A percentile compares a stretch with the other conserved stretches of the same genome.
Conservation (phyloP, 1,140 invertebrate genomes). For the Drosophila santomea region DNA sequence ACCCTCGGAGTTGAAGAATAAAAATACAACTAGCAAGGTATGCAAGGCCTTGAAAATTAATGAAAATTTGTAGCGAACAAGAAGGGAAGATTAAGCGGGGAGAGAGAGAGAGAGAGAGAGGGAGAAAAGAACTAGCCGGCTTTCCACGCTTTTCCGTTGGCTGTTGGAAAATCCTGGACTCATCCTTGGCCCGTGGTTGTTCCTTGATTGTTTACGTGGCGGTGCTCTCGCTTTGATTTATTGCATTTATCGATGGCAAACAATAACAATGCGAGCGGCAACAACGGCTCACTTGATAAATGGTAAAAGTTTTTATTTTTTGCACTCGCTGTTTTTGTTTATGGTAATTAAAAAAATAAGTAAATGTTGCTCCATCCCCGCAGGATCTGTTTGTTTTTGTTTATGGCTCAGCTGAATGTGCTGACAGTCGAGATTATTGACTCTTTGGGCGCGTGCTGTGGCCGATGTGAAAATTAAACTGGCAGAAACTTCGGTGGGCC, state of each 20-base stretch:
- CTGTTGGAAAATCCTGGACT: conserved; percentile 6
- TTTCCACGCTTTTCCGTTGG: neutral
- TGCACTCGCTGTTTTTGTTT: conserved; percentile 45
- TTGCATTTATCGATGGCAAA: conserved; percentile 59
- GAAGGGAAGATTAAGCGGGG: conserved; percentile 1
- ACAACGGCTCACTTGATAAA: conserved; percentile 60
- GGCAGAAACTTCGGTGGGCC: conserved; percentile 4
- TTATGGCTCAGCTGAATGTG: conserved; percentile 49
- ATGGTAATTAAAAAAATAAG: conserved; percentile 75
- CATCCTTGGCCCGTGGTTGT: conserved; percentile 33
- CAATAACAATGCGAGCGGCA: conserved; percentile 34
- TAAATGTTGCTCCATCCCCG: conserved; percentile 17
- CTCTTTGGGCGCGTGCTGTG: conserved; percentile 47
- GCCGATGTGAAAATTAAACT: conserved; percentile 46
- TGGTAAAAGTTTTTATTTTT: conserved; percentile 72
- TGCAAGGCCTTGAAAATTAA: conserved; percentile 35
- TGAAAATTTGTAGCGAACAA: conserved; percentile 29
- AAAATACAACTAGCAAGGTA: conserved; percentile 1
- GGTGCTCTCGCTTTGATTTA: conserved; percentile 65
- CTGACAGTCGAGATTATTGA: conserved; percentile 60
- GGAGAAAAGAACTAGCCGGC: neutral
- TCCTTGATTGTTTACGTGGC: conserved; percentile 59
- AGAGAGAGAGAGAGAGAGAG: neutral
- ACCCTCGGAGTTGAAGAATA: conserved; percentile 8
- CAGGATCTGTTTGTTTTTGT: conserved; percentile 31